These are phyloP conservation scores for Drosophila eugracilis DNA, from an alignment of 1,140 invertebrate species.

Conservation along the genomic window DNA sequence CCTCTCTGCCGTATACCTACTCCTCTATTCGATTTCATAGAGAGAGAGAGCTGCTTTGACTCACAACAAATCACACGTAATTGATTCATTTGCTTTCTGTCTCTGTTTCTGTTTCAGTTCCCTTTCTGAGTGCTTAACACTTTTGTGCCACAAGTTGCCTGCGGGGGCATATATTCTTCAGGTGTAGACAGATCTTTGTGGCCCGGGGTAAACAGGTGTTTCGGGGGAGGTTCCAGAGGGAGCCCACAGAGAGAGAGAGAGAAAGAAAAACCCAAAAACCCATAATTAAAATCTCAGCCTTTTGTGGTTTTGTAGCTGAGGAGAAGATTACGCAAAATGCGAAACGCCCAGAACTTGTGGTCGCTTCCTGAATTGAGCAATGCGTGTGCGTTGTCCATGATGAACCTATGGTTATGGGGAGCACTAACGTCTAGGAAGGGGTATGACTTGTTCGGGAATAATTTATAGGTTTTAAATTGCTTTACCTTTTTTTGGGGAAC, in stretches of 20 bases:
- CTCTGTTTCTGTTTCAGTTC: background rate
- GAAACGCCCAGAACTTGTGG: slow-evolving; percentile 57
- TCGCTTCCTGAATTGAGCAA: slow-evolving; percentile 46
- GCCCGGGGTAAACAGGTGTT: slow-evolving; percentile 13
- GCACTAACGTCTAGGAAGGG: slow-evolving; percentile 10
- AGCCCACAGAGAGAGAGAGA: slow-evolving; percentile 1
- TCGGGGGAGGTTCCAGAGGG: slow-evolving; percentile 7
- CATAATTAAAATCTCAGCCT: slow-evolving; percentile 75
- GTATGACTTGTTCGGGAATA: slow-evolving; percentile 7
- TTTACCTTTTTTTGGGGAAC: background rate
- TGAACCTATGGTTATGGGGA: slow-evolving; percentile 19
- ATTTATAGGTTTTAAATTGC: slow-evolving; percentile 15
- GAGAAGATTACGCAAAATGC: slow-evolving; percentile 69
- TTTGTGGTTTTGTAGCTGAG: slow-evolving; percentile 64
- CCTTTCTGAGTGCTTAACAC: slow-evolving; percentile 33
- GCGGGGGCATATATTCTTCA: slow-evolving; percentile 16
- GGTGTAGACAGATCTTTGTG: slow-evolving; percentile 16
- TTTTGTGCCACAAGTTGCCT: slow-evolving; percentile 17
- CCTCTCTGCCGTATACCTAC: slow-evolving; percentile 9
- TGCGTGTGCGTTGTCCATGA: slow-evolving; percentile 12
- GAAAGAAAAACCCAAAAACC: slow-evolving; percentile 30
- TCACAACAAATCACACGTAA: slow-evolving; percentile 57
- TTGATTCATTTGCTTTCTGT: slow-evolving; percentile 64
- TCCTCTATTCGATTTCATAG: slow-evolving; percentile 8
- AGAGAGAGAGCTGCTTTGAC: slow-evolving; percentile 28